phyloP scores from a whole-genome alignment of 2,113 vertebrate genomes.

The Erythrocebus patas region DNA sequence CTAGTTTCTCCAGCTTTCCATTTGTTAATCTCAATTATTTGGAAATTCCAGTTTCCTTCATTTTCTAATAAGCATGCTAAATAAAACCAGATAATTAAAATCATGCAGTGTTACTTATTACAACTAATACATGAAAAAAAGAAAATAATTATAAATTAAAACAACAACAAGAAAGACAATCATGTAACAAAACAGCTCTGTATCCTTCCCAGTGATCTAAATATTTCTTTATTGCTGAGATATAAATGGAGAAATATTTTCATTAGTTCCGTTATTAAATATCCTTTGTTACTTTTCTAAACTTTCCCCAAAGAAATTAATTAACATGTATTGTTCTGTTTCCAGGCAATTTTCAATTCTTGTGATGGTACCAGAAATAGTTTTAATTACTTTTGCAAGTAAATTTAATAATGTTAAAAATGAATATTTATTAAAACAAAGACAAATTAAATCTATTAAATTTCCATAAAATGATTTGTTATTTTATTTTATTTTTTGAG shows the following conservation, averaged over 20 bases:
- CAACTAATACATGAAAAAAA: no score
- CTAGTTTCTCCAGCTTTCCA: conserved; percentile 24
- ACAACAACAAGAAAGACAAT: no score
- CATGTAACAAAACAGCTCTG: not conserved
- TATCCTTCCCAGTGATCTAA: not conserved
- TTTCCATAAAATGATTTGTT: conserved; percentile 34
- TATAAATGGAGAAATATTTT: not conserved
- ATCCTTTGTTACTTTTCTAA: not conserved
- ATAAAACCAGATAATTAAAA: conserved; percentile 10
- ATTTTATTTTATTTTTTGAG: no score
- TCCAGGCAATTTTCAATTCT: conserved; percentile 24
- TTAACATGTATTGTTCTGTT: conserved; percentile 37
- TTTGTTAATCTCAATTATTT: conserved; percentile 17
- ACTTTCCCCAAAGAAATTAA: conserved; percentile 26
- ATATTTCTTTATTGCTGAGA: not conserved
- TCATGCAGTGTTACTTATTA: not conserved
- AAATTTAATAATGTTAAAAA: conserved; percentile 49
- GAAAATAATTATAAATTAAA: no score
- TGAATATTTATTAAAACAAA: conserved; percentile 56
- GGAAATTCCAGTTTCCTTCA: conserved; percentile 10
- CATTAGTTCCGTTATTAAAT: not conserved
- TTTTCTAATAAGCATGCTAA: conserved; percentile 35
- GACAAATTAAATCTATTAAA: conserved; percentile 24
- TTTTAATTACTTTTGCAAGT: conserved; percentile 52
- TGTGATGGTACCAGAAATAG: conserved; percentile 13